A percentile compares a stretch with the other conserved stretches of the same genome.
phyloP scores from a whole-genome alignment of 2,797 vertebrate genomes.

The Phataginus tricuspis region DNA sequence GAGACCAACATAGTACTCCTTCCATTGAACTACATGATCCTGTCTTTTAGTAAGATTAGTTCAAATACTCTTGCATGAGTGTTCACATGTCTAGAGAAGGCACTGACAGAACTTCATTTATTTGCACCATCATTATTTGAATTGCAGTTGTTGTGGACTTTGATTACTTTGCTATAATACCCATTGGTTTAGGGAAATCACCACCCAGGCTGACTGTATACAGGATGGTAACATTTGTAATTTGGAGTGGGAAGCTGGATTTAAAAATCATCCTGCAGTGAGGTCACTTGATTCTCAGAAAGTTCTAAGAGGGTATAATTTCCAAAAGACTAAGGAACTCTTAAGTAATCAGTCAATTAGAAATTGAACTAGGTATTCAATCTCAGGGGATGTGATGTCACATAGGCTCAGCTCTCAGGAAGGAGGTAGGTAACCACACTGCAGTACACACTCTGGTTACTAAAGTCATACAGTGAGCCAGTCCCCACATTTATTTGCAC shows the following conservation, averaged over 20 bases:
- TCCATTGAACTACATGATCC: neutral
- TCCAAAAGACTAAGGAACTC: neutral
- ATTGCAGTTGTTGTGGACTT: neutral
- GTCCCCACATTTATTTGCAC: neutral
- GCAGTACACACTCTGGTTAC: neutral
- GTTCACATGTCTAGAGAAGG: neutral
- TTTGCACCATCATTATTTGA: neutral
- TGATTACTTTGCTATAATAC: neutral
- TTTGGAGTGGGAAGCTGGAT: slow-evolving; percentile 20
- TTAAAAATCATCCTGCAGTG: neutral
- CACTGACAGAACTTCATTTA: neutral
- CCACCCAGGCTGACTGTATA: neutral
- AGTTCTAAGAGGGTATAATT: slow-evolving; percentile 8
- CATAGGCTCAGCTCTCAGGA: neutral
- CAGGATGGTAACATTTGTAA: neutral
- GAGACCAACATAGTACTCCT: neutral
- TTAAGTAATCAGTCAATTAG: neutral
- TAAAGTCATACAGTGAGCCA: rapidly evolving
- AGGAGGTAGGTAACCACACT: neutral
- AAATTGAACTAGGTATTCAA: neutral
- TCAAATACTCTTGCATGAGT: neutral
- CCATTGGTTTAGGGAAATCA: neutral
- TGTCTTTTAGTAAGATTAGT: neutral
- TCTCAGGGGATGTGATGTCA: neutral
- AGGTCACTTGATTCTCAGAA: neutral